phyloP scores from a whole-genome alignment of 2,113 vertebrate species.

The Jacana jacana region DNA sequence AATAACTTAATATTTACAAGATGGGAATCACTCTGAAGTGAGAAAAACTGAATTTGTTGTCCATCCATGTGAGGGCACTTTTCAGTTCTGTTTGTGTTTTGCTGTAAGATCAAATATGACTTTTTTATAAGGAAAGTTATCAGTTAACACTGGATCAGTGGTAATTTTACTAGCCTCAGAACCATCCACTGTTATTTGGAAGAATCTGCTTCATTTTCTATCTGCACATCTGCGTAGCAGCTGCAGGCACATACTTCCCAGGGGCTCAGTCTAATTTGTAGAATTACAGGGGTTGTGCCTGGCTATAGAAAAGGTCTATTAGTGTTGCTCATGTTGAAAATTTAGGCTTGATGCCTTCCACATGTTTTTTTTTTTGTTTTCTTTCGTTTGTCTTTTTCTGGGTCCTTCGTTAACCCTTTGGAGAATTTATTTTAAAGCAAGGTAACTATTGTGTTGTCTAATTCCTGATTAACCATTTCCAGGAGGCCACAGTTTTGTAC shows the following conservation, averaged over 20 bases:
- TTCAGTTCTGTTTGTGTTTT: neutral
- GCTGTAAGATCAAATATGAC: neutral
- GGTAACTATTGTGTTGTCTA: neutral
- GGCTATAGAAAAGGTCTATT: constrained; percentile 69
- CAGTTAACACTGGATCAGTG: neutral
- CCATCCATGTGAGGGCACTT: neutral
- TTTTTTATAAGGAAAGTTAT: neutral
- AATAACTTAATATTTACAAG: neutral
- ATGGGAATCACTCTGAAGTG: neutral
- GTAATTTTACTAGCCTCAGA: constrained; percentile 49
- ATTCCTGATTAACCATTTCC: neutral
- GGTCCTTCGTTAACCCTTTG: constrained; percentile 63
- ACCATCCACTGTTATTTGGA: constrained; percentile 24
- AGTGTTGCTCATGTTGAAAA: constrained; percentile 71
- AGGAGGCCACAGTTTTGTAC: neutral
- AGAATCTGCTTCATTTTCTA: constrained; percentile 32
- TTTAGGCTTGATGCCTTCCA: constrained; percentile 76
- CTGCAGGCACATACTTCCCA: constrained; percentile 72
- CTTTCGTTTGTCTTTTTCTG: constrained; percentile 17
- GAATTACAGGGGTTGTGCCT: constrained; percentile 72
- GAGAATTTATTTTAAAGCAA: constrained; percentile 11
- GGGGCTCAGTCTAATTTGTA: constrained; percentile 77
- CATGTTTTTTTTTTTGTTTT: constrained; percentile 67
- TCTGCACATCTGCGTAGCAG: constrained; percentile 73
- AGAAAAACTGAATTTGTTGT: neutral